phyloP scores from a whole-genome alignment of 2,888 invertebrate species.

The Perizoma flavofasciatum region DNA sequence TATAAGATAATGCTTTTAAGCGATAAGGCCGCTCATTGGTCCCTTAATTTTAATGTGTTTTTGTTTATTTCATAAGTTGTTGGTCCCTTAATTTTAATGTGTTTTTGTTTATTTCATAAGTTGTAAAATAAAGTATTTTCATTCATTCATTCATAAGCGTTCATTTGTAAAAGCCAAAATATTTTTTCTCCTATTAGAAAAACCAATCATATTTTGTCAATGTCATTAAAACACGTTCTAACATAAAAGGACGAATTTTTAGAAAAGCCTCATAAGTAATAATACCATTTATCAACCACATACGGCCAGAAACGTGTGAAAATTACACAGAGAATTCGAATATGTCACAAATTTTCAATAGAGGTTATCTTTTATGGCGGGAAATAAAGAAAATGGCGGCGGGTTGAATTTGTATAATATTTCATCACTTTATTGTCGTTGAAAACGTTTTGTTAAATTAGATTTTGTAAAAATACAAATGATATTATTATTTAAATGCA shows the following conservation, averaged over 20 bases:
- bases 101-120: too few species aligned
- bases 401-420: constrained; percentile 37
- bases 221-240: constrained; percentile 24
- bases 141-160: too few species aligned
- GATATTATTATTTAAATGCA: constrained; percentile 12
- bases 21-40: too few species aligned
- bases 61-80: too few species aligned
- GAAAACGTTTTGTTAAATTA: constrained; percentile 32
- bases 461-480: constrained; percentile 21
- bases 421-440: constrained; percentile 39
- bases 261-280: constrained; percentile 17
- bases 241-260: constrained; percentile 18
- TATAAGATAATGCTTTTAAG: too few species aligned
- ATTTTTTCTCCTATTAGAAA: too few species aligned
- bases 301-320: constrained; percentile 21
- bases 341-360: constrained; percentile 42
- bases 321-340: constrained; percentile 38
- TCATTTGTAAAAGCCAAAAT: too few species aligned
- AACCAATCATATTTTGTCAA: constrained; percentile 15
- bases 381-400: constrained; percentile 42
- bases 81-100: too few species aligned
- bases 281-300: constrained; percentile 24
- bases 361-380: constrained; percentile 41
- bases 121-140: too few species aligned
- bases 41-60: too few species aligned